Evolutionary conservation across 1,140 invertebrate species (phyloP), one percentile per base, ranked within the genome.

Genomic region (Platyscapa corneri): DNA sequence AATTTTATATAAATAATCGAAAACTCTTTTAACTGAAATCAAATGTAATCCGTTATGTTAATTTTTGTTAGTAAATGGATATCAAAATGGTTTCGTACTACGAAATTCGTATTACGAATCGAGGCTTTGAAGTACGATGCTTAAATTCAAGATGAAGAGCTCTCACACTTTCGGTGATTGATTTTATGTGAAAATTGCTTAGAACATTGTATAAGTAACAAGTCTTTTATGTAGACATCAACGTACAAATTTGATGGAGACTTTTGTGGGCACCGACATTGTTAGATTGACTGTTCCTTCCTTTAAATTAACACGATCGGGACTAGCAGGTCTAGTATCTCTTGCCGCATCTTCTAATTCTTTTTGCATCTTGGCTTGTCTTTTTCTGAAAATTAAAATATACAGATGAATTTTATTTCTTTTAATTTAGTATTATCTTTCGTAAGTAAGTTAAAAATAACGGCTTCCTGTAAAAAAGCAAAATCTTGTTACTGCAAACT

Each of bases 331-430:
- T 87, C 94, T 92, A 30, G 94, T 95, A 87, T 97, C 96, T 88
- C 94, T 94, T 16, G 97, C 97, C 27, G 98, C 98, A 91, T 99
- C 98, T 93, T 98, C 97, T 46, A 99, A 93, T 89, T 99, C 97
- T 92, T 97, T 96, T 91, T 97, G 96, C 90, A 99, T 94, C 93
- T 96, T 97, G 79, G 96, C 96, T 92, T 97, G 97, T 90, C 96
- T 95, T 94, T 97, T 97, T 92, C 97, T 98, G 94, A n/a, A 95
- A 95, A 89, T 88, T 60, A 34, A 74, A 85, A 46, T 76, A 72
- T 30, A 42, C 72, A 88, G 83, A 81, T 75, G 67, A 84, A 84
- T 37, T 78, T 34, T 56, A 34, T 10, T 34, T 76, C 30, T 67
- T 65, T 23, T 76, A 37, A 64, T 82, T 60, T 37, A 23, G 30